These are phyloP conservation scores for Bursaphelenchus mucronatus DNA, from an alignment of 1,140 invertebrate genomes.

Conservation along the genomic window DNA sequence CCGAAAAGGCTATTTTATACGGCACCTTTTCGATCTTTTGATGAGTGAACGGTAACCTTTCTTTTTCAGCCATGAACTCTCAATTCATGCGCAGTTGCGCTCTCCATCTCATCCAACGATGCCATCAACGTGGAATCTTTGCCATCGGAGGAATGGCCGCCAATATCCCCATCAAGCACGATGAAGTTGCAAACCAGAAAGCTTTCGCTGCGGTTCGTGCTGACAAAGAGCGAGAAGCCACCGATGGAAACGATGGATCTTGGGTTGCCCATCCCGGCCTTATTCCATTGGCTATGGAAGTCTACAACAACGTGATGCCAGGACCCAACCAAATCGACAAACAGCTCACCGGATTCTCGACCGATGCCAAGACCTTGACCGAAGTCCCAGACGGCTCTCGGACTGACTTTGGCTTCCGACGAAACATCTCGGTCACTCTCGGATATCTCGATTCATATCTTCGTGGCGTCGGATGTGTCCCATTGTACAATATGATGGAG, in stretches of 20 bases:
- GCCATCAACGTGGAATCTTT: conserved; percentile 67
- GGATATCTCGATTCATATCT: conserved; percentile 71
- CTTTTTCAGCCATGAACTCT: conserved; percentile 65
- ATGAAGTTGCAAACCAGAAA: conserved; percentile 49
- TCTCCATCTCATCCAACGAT: conserved; percentile 67
- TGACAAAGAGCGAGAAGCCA: conserved; percentile 61
- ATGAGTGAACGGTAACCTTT: neutral
- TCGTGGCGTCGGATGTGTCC: conserved; percentile 69
- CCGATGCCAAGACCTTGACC: conserved; percentile 63
- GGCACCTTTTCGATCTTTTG: neutral
- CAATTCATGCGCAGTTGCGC: conserved; percentile 69
- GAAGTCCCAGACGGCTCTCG: conserved; percentile 68
- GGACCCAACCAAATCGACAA: conserved; percentile 55
- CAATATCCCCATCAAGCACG: conserved; percentile 63
- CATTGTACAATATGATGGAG: conserved; percentile 69
- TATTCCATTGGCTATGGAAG: conserved; percentile 65
- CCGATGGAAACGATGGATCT: conserved; percentile 68
- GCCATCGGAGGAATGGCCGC: conserved; percentile 73
- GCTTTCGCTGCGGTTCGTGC: conserved; percentile 52
- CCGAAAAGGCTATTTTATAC: too few relatives aligned
- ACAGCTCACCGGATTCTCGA: conserved; percentile 43
- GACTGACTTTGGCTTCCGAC: conserved; percentile 67
- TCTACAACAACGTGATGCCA: conserved; percentile 63
- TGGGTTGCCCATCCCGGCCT: conserved; percentile 70
- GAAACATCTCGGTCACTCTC: conserved; percentile 68